Base-by-base conservation (phyloP, 2,113 vertebrate genomes). In the Eubucco bourcierii region DNA sequence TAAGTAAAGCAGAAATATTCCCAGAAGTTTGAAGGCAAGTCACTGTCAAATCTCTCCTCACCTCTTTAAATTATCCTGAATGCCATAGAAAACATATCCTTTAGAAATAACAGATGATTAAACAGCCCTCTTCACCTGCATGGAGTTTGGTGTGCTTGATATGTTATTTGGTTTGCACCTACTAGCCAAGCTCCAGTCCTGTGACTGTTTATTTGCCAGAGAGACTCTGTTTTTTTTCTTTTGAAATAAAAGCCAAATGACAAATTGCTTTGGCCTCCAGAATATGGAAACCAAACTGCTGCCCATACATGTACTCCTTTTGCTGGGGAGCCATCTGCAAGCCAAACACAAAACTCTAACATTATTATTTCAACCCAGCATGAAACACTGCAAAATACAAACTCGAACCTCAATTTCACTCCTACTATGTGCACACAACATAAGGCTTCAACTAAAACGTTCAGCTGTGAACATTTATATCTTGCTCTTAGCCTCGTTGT, bases 211-310 rank as follows among this genome's bases (percentile, higher is more conserved):
- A 65, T 89, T 92, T 87, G 80, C 56, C 27, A 84, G 53, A 72
- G 52, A 80, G 20, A 47, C 5, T 58, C 39, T 44, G 66, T 6
- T 23, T 70, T 92, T 84, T 78, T 81, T 81, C 21, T 63, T 90
- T 70, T 80, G 46, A 88, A 94, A 94, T 70, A 79, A 95, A 90
- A 90, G 58, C 55, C 84, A 93, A 72, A 78, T 53, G 53, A 34
- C 3, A 0, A 90, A 82, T 90, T 94, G 66, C n/a, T 93, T 83
- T 81, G 79, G 55, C 86, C 56, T 92, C 71, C 29, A 56, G 74
- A 71, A 28, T 70, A 29, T 4, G 23, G 80, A 88, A 70, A 80
- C 27, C 0, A 0, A 90, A 63, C 31, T 10, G 55, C 77, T 92
- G 61, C 46, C 56, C 39, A 53, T 46, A 50, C 2, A 5, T 28